Base-by-base conservation (phyloP, 2,113 vertebrate species). In the Hemibagrus wyckioides region DNA sequence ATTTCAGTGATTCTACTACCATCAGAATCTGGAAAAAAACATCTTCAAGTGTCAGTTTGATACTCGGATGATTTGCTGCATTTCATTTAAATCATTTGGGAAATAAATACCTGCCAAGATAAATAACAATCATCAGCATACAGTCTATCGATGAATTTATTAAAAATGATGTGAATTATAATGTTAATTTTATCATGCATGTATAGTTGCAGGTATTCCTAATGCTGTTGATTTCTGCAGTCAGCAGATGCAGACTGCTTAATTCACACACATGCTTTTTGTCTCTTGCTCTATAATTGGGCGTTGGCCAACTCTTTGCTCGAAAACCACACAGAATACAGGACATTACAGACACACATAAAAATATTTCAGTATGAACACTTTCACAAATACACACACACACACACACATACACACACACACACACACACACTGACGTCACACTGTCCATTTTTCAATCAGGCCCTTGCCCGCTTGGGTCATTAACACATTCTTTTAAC, bases 401-500 rank as follows among this genome's bases (percentile, higher is more conserved):
- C 59, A 57, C 85, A 81, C 69, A 75, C 52, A 63, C 73, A 86
- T 57, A 41, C n/a, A 84, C 36, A 59, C 56, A 85, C 71, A 85
- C 69, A 75, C 52, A 76, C 33, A 41, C 23, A 85, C 83, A 61
- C 48, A 86, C 52, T 61, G 39, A 83, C 85, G 52, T 82, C 79
- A 81, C 30, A 52, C 80, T 54, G 19, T 83, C 50, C 41, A 3
- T 25, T 87, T 71, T 76, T 76, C 41, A 83, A 65, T 73, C 69
- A 76, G 80, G 56, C 86, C 81, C n/a, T 56, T 48, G 56, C 41
- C 69, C 85, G 23, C 57, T 19, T 57, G 65, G 23, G 86, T 83
- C 80, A 76, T 76, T 83, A 87, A 76, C 79, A 69, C 85, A 84
- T 89, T 86, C 85, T 86, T 79, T 83, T 86, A 44, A 77, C 36